Evolutionary conservation across 2,113 vertebrate species (phyloP), one percentile per base, ranked within the genome.

Genomic region (Chitala chitala): DNA sequence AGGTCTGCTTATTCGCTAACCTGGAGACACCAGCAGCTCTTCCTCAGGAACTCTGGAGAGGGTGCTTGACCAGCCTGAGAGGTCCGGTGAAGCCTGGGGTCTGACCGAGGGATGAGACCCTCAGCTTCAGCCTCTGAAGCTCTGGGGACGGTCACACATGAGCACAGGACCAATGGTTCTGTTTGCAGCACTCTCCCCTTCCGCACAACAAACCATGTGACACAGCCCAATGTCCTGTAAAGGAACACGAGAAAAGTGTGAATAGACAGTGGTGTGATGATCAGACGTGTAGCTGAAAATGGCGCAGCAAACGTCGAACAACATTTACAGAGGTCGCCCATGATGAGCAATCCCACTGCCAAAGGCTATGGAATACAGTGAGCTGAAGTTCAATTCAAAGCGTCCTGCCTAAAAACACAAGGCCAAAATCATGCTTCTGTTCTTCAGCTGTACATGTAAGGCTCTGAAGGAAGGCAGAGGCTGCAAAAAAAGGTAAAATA

Each of bases 41-140:
- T 20, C 51, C 63, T 33, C 12, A 56, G 31, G 65, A 22, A 15
- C 22, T 54, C 22, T 5, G 22, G 38, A 36, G 40, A 13, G 44
- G 13, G 38, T 42, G 33, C 13, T 69, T 53, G n/a, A 31, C 26
- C 22, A 58, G 51, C 5, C 53, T 46, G 38, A 75, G 65, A 15
- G 51, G 53, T 51, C 51, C 50, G 29, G 46, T 40, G 9, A 17
- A 66, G 33, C 61, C 61, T 55, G 61, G 61, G 63, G 73, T 55
- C 50, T 5, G 15, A 29, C 56, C 9, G 24, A 55, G 59, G 50
- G 31, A 75, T 24, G 9, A 61, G 55, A 42, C 40, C 71, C 54
- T 13, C 54, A 46, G 24, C 40, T 48, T 40, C 24, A 22, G 54
- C 64, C 40, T 22, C 42, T 10, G 22, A 42, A 68, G 42, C 22